These are phyloP conservation scores for Bombus sylvicola DNA, from an alignment of 1,140 invertebrate species.

Conservation along the genomic window DNA sequence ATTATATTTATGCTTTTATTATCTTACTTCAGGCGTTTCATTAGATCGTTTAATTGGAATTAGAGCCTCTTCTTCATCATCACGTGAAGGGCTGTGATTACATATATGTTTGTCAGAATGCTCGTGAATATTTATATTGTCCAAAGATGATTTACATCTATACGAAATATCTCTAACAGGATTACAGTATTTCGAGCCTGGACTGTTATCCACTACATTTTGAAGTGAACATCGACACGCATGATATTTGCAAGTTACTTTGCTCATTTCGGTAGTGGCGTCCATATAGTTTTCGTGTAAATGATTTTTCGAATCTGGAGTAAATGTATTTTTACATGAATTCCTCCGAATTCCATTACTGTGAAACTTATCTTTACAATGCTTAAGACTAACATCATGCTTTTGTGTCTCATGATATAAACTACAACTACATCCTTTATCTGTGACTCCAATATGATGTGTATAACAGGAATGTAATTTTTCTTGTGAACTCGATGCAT, in stretches of 20 bases:
- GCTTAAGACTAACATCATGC: slow-evolving; percentile 37
- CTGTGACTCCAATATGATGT: slow-evolving; percentile 24
- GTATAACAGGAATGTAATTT: slow-evolving; percentile 66
- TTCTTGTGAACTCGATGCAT: slow-evolving; percentile 35
- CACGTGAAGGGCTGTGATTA: slow-evolving; percentile 27
- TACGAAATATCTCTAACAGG: slow-evolving; percentile 33
- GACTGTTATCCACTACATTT: slow-evolving; percentile 41
- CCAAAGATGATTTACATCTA: slow-evolving; percentile 47
- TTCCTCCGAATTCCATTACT: slow-evolving; percentile 22
- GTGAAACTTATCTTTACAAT: slow-evolving; percentile 46
- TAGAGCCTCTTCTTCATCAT: slow-evolving; percentile 67
- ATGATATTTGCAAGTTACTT: slow-evolving; percentile 35
- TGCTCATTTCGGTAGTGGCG: neutral
- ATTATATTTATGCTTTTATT: neutral
- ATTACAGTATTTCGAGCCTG: slow-evolving; percentile 55
- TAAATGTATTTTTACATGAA: slow-evolving; percentile 22
- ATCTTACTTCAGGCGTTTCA: slow-evolving; percentile 68
- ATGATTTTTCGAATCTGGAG: slow-evolving; percentile 37
- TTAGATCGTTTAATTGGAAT: slow-evolving; percentile 40
- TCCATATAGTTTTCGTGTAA: slow-evolving; percentile 24
- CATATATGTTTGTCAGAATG: slow-evolving; percentile 12
- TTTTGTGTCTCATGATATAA: slow-evolving; percentile 37
- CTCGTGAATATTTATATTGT: slow-evolving; percentile 26
- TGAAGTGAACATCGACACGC: slow-evolving; percentile 37
- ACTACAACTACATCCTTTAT: slow-evolving; percentile 52